A percentile compares a stretch with the other conserved stretches of the same genome.
Conservation (phyloP, 35 echinoderm and acorn worm genomes). For the Holothuria glaberrima region DNA sequence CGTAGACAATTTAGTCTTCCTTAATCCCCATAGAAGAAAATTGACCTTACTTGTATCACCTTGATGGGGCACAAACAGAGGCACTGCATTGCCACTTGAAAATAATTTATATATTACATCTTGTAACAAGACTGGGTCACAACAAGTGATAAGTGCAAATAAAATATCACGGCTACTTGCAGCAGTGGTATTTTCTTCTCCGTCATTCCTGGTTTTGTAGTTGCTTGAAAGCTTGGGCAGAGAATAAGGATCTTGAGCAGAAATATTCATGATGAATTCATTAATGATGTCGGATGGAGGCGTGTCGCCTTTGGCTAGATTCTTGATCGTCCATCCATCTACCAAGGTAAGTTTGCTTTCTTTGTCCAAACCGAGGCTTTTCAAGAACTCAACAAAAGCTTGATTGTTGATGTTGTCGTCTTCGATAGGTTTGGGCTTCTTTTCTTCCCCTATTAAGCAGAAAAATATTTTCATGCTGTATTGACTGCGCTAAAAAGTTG, state of each 20-base stretch:
- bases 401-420: no score
- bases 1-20: background rate
- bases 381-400: no score
- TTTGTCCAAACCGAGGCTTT: no score
- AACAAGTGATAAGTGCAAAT: constrained; percentile 5
- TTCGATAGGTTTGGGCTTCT: no score
- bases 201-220: background rate
- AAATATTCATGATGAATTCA: background rate
- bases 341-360: background rate
- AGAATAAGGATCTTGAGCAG: background rate
- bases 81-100: constrained; percentile 13
- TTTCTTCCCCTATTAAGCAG: no score
- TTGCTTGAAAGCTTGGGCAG: background rate
- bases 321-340: background rate
- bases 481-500: no score
- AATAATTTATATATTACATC: constrained; percentile 25
- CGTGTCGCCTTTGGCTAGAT: background rate
- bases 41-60: background rate
- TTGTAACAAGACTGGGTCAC: constrained; percentile 13
- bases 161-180: constrained; percentile 20
- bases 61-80: background rate
- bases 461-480: no score
- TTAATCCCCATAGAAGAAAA: constrained; percentile 10
- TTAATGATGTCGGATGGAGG: background rate
- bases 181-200: background rate